Evolutionary conservation across 2,888 invertebrate species (phyloP).

Genomic region (Microdon myrmicae): DNA sequence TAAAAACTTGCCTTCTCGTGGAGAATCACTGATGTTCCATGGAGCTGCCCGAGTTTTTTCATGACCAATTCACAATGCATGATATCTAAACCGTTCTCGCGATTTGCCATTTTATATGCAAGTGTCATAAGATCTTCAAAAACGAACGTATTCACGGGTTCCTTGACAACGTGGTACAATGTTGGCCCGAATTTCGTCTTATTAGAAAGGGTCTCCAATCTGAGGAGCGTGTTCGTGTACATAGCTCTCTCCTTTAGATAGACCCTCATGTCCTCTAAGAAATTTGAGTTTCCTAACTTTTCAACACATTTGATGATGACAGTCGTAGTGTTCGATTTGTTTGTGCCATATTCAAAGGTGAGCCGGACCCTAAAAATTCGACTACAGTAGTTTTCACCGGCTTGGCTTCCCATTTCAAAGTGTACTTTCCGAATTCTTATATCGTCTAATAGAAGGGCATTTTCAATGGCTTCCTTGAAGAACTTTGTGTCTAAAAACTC

Average conservation of each 20-base stretch:
- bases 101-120: slow-evolving; percentile 68
- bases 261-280: slow-evolving; percentile 65
- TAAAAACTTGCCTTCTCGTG: slow-evolving; percentile 64
- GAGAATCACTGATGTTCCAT: slow-evolving; percentile 70
- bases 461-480: slow-evolving; percentile 59
- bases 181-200: slow-evolving; percentile 58
- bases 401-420: slow-evolving; percentile 60
- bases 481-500: slow-evolving; percentile 57
- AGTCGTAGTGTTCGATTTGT: slow-evolving; percentile 25
- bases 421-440: slow-evolving; percentile 55
- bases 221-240: slow-evolving; percentile 63
- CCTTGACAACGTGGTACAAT: slow-evolving; percentile 39
- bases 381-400: slow-evolving; percentile 63
- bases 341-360: slow-evolving; percentile 40
- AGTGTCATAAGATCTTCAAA: slow-evolving; percentile 65
- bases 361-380: slow-evolving; percentile 60
- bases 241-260: slow-evolving; percentile 67
- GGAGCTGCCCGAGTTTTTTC: slow-evolving; percentile 69
- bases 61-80: slow-evolving; percentile 68
- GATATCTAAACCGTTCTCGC: slow-evolving; percentile 68
- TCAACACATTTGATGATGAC: slow-evolving; percentile 63
- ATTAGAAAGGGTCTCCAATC: slow-evolving; percentile 63
- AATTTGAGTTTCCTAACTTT: slow-evolving; percentile 55
- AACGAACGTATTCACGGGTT: slow-evolving; percentile 46
- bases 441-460: slow-evolving; percentile 56